A percentile compares a stretch with the other conserved stretches of the same genome.
phyloP scores from a whole-genome alignment of 92 coral and sea anemone genomes.

The Chrysogorgia sp. region DNA sequence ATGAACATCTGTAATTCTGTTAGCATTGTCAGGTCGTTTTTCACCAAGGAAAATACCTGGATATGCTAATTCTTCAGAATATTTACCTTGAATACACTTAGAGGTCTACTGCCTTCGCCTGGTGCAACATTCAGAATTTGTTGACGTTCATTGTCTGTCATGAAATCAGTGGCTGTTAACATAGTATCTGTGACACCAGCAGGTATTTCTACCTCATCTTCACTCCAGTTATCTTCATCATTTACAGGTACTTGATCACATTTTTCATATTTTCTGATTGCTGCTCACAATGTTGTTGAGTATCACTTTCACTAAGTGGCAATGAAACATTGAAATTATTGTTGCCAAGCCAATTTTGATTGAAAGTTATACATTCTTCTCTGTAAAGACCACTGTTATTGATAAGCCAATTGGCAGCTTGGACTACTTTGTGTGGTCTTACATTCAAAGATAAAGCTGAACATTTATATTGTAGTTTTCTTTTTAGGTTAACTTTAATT shows the following conservation, averaged over 20 bases:
- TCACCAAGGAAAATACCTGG: conserved; percentile 78
- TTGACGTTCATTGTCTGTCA: conserved; percentile 66
- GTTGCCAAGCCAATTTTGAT: conserved; percentile 40
- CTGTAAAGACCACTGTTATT: conserved; percentile 46
- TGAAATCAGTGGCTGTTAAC: conserved; percentile 63
- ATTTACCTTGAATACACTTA: conserved; percentile 68
- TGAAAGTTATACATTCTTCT: conserved; percentile 33
- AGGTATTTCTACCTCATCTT: conserved; percentile 67
- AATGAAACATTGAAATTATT: neutral
- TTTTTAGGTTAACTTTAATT: conserved; percentile 15
- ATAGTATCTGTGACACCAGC: conserved; percentile 75
- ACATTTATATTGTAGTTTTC: conserved; percentile 48
- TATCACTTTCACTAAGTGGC: neutral
- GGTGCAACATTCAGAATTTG: conserved; percentile 70
- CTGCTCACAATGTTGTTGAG: neutral
- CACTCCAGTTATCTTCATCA: conserved; percentile 54
- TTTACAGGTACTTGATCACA: neutral
- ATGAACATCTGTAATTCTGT: conserved; percentile 43
- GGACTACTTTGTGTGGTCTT: conserved; percentile 52
- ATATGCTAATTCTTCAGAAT: conserved; percentile 73
- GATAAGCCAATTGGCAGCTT: conserved; percentile 54
- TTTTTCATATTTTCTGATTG: conserved; percentile 1
- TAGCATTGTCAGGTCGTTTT: conserved; percentile 52
- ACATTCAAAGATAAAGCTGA: conserved; percentile 47
- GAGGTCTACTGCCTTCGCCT: conserved; percentile 65